phyloP scores from a whole-genome alignment of 2,113 vertebrate species.

The Galeopterus variegatus region DNA sequence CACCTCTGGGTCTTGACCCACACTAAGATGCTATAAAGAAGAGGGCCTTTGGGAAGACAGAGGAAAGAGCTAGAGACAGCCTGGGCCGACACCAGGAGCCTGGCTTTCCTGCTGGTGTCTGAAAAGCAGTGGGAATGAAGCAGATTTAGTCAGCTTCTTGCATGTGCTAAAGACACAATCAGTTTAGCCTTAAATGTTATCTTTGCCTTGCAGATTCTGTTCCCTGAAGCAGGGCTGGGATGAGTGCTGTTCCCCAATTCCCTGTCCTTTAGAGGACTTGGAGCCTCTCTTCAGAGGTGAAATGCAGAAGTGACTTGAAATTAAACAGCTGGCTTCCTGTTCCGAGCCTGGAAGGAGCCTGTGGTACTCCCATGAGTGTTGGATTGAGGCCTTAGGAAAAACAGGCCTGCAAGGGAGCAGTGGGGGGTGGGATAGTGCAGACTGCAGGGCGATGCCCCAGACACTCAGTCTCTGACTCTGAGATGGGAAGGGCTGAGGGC shows the following conservation, averaged over 20 bases:
- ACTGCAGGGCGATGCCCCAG: neutral
- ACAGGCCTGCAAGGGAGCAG: neutral
- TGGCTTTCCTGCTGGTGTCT: neutral
- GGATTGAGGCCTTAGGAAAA: neutral
- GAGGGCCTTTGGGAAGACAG: neutral
- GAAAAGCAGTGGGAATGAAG: too few relatives aligned
- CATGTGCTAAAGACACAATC: too few relatives aligned
- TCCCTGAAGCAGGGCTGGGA: neutral
- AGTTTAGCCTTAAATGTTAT: fast-evolving
- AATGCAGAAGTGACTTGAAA: neutral
- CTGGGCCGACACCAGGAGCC: too few relatives aligned
- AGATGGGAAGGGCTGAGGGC: neutral
- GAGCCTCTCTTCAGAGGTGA: neutral
- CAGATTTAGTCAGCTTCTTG: neutral
- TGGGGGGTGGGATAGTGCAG: neutral
- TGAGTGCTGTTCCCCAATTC: neutral
- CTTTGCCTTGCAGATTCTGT: too few relatives aligned
- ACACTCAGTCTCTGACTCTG: neutral
- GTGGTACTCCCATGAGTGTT: too few relatives aligned
- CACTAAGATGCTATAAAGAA: neutral
- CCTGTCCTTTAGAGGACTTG: neutral
- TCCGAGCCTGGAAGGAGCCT: neutral
- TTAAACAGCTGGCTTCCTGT: too few relatives aligned
- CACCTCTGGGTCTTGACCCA: neutral
- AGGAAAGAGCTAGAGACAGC: neutral